Evolutionary conservation across 2,113 vertebrate genomes (phyloP).

Genomic region (Porphyrio hochstetteri): DNA sequence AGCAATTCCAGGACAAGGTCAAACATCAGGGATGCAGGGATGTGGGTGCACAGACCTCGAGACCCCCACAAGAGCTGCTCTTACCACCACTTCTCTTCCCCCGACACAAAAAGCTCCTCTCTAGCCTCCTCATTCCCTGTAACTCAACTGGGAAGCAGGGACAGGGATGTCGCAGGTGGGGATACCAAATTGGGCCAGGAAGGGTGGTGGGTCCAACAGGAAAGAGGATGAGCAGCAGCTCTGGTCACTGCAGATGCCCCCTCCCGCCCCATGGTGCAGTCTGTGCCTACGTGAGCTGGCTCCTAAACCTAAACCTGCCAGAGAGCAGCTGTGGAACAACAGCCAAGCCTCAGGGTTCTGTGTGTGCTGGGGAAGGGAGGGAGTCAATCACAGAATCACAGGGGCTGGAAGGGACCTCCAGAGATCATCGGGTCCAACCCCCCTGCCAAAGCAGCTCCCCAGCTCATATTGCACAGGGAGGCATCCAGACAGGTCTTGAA

Average conservation of each 20-base stretch:
- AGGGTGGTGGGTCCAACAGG: fast-evolving
- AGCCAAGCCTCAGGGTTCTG: neutral
- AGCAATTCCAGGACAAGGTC: fast-evolving
- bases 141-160: neutral
- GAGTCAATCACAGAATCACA: too few species aligned
- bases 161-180: neutral
- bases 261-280: neutral
- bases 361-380: neutral
- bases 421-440: too few species aligned
- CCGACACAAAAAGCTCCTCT: neutral
- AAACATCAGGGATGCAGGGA: neutral
- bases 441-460: too few species aligned
- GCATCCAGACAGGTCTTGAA: too few species aligned
- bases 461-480: too few species aligned
- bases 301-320: neutral
- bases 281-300: neutral
- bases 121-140: neutral
- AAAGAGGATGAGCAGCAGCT: neutral
- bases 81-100: neutral
- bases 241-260: neutral
- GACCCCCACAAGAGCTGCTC: fast-evolving
- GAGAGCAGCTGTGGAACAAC: neutral
- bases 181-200: neutral
- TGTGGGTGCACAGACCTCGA: neutral
- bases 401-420: too few species aligned